Evolutionary conservation across 2,113 vertebrate species (phyloP), one percentile per base, ranked within the genome.

Genomic region (Eonycteris spelaea): DNA sequence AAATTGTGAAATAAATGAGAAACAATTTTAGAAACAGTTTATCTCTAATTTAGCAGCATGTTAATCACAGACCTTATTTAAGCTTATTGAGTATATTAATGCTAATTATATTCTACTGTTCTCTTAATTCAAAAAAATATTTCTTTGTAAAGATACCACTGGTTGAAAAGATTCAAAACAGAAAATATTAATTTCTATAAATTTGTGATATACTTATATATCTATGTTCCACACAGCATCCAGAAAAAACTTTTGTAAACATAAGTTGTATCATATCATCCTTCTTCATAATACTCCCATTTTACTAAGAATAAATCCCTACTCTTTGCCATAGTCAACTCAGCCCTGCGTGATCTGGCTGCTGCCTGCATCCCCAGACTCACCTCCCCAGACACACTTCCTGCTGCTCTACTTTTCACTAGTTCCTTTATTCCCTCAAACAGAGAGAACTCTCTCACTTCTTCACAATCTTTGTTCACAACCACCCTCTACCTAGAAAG

Each of bases 291-390:
- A 85, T 65, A 48, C 2, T 33, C n/a, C 61, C 0, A 38, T 33
- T 63, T 86, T 45, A 22, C 68, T 33, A 21, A 59, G 19, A 55
- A 40, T 33, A 61, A 74, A 67, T 43, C 8, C 19, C 12, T 16
- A 5, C 5, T 53, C 10, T 10, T 91, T 5, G 6, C 1, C 13
- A 48, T 22, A 22, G 3, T 9, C 7, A 43, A 26, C 26, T 30
- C 19, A 63, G 16, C 2, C 1, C 1, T 33, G 5, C 1, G 0
- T 13, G 16, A 2, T 18, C 51, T 35, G 53, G 5, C 11, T 35
- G 28, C 16, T 61, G 2, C 3, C 48, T 35, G 7, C 38, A 28
- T 75, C 10, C 51, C 19, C 5, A 13, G 33, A 8, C 38, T 40
- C 0, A 16, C 1, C 13, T 21, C 38, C 35, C 13, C 5, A 13